Evolutionary conservation across 1,140 invertebrate species (phyloP).

Genomic region (Stegodyphus mimosarum): DNA sequence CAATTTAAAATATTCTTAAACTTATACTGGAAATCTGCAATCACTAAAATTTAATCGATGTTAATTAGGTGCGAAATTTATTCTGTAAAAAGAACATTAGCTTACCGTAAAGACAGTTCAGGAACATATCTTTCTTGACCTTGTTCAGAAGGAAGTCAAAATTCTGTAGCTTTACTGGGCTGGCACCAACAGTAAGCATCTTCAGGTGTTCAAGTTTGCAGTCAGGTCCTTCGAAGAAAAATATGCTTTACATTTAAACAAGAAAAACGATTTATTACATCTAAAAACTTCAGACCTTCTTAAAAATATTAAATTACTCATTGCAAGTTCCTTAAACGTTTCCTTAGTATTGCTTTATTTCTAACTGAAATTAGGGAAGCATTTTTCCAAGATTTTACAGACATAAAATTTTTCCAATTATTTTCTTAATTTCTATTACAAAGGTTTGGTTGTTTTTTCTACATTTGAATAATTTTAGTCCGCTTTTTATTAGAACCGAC

Average conservation of each 20-base stretch:
- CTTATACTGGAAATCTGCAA: not conserved
- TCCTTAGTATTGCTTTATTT: too few species aligned
- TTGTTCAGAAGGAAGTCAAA: constrained; percentile 35
- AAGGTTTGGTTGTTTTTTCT: too few species aligned
- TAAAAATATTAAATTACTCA: too few species aligned
- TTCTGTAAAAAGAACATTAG: not conserved
- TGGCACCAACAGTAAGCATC: constrained; percentile 50
- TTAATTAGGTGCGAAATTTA: not conserved
- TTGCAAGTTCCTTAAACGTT: too few species aligned
- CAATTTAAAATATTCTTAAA: not conserved
- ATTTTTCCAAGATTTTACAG: too few species aligned
- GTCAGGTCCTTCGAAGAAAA: constrained; percentile 15
- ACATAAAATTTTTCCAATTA: too few species aligned
- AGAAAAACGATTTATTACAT: too few species aligned
- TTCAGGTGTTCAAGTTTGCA: constrained; percentile 52
- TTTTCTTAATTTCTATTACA: too few species aligned
- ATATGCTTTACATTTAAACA: not conserved
- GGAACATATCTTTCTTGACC: constrained; percentile 47
- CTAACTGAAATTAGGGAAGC: too few species aligned
- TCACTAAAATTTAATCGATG: not conserved
- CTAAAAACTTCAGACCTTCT: too few species aligned
- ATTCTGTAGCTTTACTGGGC: constrained; percentile 52
- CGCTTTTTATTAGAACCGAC: too few species aligned
- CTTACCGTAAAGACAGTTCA: constrained; percentile 50
- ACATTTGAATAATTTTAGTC: too few species aligned